phyloP scores from a whole-genome alignment of 2,113 vertebrate species.

The Leptobrachium leishanense region DNA sequence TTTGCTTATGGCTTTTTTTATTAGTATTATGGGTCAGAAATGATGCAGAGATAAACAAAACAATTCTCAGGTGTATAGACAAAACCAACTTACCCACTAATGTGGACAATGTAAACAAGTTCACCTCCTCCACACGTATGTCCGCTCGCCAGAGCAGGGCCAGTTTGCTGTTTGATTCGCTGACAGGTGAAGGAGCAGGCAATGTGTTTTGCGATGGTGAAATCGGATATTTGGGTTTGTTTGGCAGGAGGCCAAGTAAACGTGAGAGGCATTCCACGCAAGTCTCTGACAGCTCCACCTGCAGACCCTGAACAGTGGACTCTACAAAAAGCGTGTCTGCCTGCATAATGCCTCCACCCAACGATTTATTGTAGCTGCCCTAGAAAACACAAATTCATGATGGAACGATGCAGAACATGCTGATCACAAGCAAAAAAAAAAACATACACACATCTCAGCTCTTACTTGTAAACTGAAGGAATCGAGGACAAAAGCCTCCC shows the following conservation, averaged over 20 bases:
- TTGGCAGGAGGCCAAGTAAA: slow-evolving; percentile 73
- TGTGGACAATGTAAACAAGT: slow-evolving; percentile 85
- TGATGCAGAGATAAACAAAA: too few relatives aligned
- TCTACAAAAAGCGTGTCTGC: slow-evolving; percentile 77
- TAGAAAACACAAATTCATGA: slow-evolving; percentile 54
- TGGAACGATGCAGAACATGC: too few relatives aligned
- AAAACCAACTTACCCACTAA: slow-evolving; percentile 76
- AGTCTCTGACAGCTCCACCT: slow-evolving; percentile 88
- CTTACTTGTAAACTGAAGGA: slow-evolving; percentile 85
- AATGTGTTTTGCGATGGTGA: slow-evolving; percentile 28
- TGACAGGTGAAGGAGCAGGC: slow-evolving; percentile 53
- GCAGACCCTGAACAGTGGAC: slow-evolving; percentile 84
- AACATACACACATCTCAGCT: too few relatives aligned
- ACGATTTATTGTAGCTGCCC: slow-evolving; percentile 86
- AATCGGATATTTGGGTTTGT: slow-evolving; percentile 19
- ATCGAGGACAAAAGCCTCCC: slow-evolving; percentile 89
- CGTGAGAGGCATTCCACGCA: slow-evolving; percentile 88
- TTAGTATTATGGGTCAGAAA: too few relatives aligned
- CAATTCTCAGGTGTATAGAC: too few relatives aligned
- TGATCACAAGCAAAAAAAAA: too few relatives aligned
- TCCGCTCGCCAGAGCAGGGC: slow-evolving; percentile 83
- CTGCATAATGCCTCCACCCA: slow-evolving; percentile 65
- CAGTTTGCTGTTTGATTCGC: background rate
- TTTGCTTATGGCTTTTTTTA: too few relatives aligned
- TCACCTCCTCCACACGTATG: slow-evolving; percentile 84